A percentile compares a stretch with the other conserved stretches of the same genome.
phyloP scores from a whole-genome alignment of 2,113 vertebrate genomes.

The Menura novaehollandiae region DNA sequence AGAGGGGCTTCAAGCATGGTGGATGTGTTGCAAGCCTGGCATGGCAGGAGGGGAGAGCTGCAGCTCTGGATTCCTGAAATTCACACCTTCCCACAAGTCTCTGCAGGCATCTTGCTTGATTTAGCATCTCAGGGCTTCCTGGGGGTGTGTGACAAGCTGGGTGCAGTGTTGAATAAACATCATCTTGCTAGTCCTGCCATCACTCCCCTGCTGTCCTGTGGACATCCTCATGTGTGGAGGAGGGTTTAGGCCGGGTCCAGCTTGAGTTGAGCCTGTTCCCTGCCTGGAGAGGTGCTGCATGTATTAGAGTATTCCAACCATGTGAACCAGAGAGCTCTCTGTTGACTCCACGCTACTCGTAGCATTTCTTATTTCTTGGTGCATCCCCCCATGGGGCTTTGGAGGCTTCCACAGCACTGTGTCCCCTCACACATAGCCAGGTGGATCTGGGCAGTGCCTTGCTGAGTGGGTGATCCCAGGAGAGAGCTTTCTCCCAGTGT shows the following conservation, averaged over 20 bases:
- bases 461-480: background rate
- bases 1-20: background rate
- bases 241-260: background rate
- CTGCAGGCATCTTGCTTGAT: background rate
- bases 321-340: background rate
- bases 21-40: background rate
- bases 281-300: background rate
- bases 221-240: background rate
- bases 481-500: background rate
- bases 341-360: rapidly evolving
- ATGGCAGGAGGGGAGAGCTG: background rate
- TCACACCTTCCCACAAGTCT: background rate
- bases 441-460: background rate
- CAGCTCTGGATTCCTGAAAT: background rate
- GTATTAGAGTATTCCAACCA: rapidly evolving
- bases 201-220: background rate
- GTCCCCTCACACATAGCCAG: background rate
- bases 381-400: background rate
- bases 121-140: background rate
- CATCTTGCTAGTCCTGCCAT: background rate
- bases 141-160: background rate
- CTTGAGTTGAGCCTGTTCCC: background rate
- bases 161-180: background rate
- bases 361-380: background rate
- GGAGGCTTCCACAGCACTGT: background rate